Evolutionary conservation across 2,888 invertebrate genomes (phyloP), one percentile per base, ranked within the genome.

Genomic region (Ectemnius continuus): DNA sequence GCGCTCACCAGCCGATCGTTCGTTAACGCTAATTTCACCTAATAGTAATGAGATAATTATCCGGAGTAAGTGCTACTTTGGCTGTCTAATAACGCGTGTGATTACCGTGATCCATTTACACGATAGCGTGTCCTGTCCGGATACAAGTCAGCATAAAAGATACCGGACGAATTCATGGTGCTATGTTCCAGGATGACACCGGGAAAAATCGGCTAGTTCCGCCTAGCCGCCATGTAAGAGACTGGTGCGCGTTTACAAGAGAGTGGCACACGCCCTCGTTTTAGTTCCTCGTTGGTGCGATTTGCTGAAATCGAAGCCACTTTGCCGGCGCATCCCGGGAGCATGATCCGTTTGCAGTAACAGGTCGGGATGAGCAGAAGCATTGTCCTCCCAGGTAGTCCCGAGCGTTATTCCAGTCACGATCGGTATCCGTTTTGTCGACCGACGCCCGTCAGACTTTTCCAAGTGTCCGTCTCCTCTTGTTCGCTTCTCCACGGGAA

Each of bases 251-350:
- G 16, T 14, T 14, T 14, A n/a, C 18, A 56, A 59, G 28, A 75
- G 63, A 63, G 63, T 57, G 60, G 75, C 13, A 52, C 71, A 47
- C 72, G 75, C 56, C 62, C 36, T 61, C 47, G 66, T 75, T 76
- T 76, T 47, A 58, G 18, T 58, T 67, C 52, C 48, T 73, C 47
- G 26, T 36, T 36, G 23, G 28, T 23, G 13, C 67, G 73, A 81
- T 78, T 70, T 75, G 76, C 73, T 70, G 80, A 80, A 78, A 81
- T 80, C 62, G 71, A 60, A 78, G 56, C 67, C 73, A 65, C 58
- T 59, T 61, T 36, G 70, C 59, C 61, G 61, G 23, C 57, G 60
- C 57, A 45, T 67, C 28, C 48, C 47, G 0, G n/a, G 6, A 28
- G 16, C 18, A 67, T 48, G 23, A 61, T 71, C 65, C 47, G 58